A percentile compares a stretch with the other conserved stretches of the same genome.
Conservation (phyloP, 1,140 invertebrate species). For the Pentalonia nigronervosa region DNA sequence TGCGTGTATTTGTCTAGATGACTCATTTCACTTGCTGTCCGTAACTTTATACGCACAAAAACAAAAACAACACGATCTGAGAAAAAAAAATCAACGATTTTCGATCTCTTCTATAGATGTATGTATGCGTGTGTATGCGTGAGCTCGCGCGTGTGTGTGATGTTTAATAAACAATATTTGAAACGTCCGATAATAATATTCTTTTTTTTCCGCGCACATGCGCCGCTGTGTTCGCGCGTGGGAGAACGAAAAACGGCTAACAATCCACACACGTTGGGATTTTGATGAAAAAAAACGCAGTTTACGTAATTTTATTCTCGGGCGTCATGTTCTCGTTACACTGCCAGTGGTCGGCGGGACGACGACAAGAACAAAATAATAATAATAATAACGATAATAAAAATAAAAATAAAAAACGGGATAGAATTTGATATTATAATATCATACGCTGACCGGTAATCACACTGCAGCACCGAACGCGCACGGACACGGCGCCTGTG, state of each 20-base stretch:
- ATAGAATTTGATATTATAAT: not conserved
- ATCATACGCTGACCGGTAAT: not conserved
- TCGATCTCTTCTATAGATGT: not conserved
- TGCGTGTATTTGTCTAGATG: not conserved
- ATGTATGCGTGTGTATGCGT: not conserved
- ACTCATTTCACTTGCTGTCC: not conserved
- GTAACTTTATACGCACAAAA: not conserved
- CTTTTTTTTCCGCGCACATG: not conserved
- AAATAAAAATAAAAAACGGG: not conserved
- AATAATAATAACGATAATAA: not conserved
- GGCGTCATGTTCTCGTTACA: not conserved
- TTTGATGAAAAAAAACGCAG: slow-evolving; percentile 18
- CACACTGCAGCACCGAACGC: not conserved
- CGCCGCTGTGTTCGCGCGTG: not conserved
- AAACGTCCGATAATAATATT: not conserved
- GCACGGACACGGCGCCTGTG: not conserved
- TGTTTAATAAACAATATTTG: not conserved
- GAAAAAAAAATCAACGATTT: not conserved
- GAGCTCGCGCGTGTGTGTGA: not conserved
- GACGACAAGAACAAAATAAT: not conserved
- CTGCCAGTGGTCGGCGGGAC: not conserved
- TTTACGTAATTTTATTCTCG: slow-evolving; percentile 35
- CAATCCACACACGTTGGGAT: not conserved
- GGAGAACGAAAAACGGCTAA: not conserved
- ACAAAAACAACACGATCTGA: not conserved